phyloP scores from a whole-genome alignment of 2,797 vertebrate genomes.

The Moxostoma hubbsi region DNA sequence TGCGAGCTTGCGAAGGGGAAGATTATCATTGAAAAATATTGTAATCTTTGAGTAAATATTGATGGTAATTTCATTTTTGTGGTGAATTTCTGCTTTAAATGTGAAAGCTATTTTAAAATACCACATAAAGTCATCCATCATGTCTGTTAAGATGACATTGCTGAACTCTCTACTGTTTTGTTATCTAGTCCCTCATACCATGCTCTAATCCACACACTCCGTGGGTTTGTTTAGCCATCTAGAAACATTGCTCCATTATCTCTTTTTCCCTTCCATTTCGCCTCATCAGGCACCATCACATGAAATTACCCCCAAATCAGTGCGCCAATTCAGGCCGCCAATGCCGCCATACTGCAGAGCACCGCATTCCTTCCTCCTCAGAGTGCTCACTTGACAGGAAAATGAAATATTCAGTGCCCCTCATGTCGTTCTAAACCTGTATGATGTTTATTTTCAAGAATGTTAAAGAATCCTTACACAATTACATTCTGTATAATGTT shows the following conservation, averaged over 20 bases:
- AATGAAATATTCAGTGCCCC: too few relatives aligned
- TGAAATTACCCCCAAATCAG: conserved; percentile 49
- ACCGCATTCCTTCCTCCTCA: conserved; percentile 29
- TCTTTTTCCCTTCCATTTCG: conserved; percentile 6
- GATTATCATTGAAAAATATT: too few relatives aligned
- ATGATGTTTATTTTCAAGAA: too few relatives aligned
- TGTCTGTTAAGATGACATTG: background rate
- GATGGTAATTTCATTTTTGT: too few relatives aligned
- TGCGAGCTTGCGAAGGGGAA: too few relatives aligned
- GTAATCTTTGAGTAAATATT: too few relatives aligned
- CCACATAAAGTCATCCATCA: too few relatives aligned
- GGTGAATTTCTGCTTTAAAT: too few relatives aligned
- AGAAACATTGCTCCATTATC: conserved; percentile 33
- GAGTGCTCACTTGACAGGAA: conserved; percentile 2
- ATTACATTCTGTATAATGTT: too few relatives aligned
- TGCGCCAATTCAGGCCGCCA: conserved; percentile 37
- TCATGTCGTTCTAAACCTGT: too few relatives aligned
- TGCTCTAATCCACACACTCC: conserved; percentile 57
- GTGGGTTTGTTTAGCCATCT: conserved; percentile 54
- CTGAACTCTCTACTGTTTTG: background rate
- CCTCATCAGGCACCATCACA: conserved; percentile 45
- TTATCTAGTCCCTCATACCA: conserved; percentile 24
- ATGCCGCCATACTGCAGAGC: background rate
- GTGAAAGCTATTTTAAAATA: too few relatives aligned
- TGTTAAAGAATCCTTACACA: too few relatives aligned